Base-by-base conservation (phyloP, 2,113 vertebrate genomes). In the Ictidomys tridecemlineatus region DNA sequence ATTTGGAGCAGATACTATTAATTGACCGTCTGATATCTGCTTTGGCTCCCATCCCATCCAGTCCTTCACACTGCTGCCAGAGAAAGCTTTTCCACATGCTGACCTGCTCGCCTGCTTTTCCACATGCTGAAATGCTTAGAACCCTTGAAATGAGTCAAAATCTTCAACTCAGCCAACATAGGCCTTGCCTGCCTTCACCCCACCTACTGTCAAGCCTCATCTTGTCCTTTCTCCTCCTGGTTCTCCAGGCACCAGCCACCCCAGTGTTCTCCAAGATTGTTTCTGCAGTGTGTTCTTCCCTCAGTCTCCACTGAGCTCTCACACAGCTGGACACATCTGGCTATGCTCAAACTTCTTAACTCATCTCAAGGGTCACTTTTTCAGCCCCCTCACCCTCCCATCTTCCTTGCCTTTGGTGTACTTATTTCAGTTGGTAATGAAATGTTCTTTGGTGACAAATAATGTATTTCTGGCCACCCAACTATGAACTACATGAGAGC, bases 401-500 rank as follows among this genome's bases (percentile, higher is more conserved):
- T 22, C 53, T 87, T 67, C 34, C 42, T 91, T 39, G 73, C 56
- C 84, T 95, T 91, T 39, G 69, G 34, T 74, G 24, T 8, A 14
- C 53, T 88, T 83, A 78, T 76, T 70, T 95, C 58, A 65, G 37
- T 77, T 82, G 93, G 22, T 53, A 85, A 77, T 85, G 37, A 39
- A 37, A 14, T 76, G 67, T 80, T 89, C n/a, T 65, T 89, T 93
- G 61, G 7, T 51, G 28, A 85, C 48, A 91, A 70, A 63, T 89
- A 82, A 86, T 7, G 16, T 97, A 34, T 79, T 74, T 93, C n/a
- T 80, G 39, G 63, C 67, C 26, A 65, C 30, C 70, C 63, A 74
- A 26, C 16, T 30, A 26, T 34, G 32, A 96, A 24, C 58, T 78
- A 78, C 20, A 6, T 45, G 65, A 88, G 14, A 91, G 39, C 86